Base-by-base conservation (phyloP, 2,888 invertebrate genomes). In the Meghimatium bilineatum region DNA sequence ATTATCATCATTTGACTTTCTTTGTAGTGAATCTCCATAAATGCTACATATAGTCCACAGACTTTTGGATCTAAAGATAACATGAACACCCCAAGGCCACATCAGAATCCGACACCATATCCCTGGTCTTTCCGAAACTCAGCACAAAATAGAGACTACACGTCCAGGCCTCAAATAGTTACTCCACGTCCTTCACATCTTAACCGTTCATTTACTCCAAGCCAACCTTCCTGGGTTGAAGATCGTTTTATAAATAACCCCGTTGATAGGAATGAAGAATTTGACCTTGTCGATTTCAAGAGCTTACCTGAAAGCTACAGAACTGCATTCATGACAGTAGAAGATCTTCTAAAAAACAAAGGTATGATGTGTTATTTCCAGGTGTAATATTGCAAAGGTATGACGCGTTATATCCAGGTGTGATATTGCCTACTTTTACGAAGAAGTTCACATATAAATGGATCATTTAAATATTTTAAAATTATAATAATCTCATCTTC, bases 261-360 rank as follows among this genome's bases (percentile, higher is more conserved):
- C 29, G 14, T 12, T 23, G 72, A 74, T 44, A 49, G 76, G 1
- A 34, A 34, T 76, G 56, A 60, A 23, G 34, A 56, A 10, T 60
- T 56, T 34, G 76, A 76, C 12, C 20, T 77, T 2, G 10, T 77
- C 0, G 77, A 79, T 52, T 79, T 56, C 36, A 5, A 79, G 26
- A 44, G 29, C 52, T n/a, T 79, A 10, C 79, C 79, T 29, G 49
- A 29, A 17, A 56, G 26, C n/a, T 79, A 52, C 69, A 69, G 49
- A 32, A 67, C 67, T 17, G 79, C 79, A 32, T 79, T 79, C 52
- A 79, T 67, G 79, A 44, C 79, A 0, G 80, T 80, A n/a, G 80
- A 69, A 14, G 80, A 69, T 17, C 71, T 80, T 14, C 8, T 80
- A 23, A 69, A 49, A 49, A 80, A 80, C 69, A 80, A 26, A 12